Conservation (phyloP, 2,888 invertebrate genomes). For the Cephus runcator region DNA sequence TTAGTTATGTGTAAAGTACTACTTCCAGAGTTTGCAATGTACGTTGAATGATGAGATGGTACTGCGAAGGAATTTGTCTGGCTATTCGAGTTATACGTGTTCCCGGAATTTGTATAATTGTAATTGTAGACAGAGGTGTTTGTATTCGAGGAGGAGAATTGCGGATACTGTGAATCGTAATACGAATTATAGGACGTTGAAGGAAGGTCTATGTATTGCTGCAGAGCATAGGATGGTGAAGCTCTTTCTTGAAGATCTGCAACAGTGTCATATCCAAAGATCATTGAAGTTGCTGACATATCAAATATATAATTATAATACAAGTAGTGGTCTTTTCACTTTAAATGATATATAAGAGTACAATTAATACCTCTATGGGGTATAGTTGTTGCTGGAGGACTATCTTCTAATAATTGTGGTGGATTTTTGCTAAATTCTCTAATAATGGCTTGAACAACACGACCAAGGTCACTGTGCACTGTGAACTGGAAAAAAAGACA, state of each 20-base stretch:
- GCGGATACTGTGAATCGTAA: conserved; percentile 53
- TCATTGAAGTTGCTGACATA: background rate
- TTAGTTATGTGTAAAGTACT: conserved; percentile 40
- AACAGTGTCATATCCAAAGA: background rate
- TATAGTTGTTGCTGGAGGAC: conserved; percentile 44
- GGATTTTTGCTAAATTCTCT: conserved; percentile 80
- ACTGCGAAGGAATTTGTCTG: conserved; percentile 37
- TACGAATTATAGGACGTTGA: conserved; percentile 55
- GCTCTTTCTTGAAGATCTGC: conserved; percentile 56
- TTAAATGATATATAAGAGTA: background rate
- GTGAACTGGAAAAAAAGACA: conserved; percentile 69
- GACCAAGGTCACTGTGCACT: conserved; percentile 81
- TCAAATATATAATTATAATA: background rate
- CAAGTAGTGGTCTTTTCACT: background rate
- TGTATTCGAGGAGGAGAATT: conserved; percentile 52
- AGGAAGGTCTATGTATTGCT: conserved; percentile 53
- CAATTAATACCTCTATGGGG: conserved; percentile 50
- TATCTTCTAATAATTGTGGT: conserved; percentile 66
- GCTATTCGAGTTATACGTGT: conserved; percentile 35
- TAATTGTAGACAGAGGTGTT: conserved; percentile 55
- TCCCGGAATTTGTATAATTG: conserved; percentile 53
- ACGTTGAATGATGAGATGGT: conserved; percentile 45
- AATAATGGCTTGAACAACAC: conserved; percentile 83
- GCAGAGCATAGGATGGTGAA: conserved; percentile 55
- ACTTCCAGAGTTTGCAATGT: conserved; percentile 35